Evolutionary conservation across 1,140 invertebrate species (phyloP), one percentile per base, ranked within the genome.

Genomic region (Archivesica marissinica): DNA sequence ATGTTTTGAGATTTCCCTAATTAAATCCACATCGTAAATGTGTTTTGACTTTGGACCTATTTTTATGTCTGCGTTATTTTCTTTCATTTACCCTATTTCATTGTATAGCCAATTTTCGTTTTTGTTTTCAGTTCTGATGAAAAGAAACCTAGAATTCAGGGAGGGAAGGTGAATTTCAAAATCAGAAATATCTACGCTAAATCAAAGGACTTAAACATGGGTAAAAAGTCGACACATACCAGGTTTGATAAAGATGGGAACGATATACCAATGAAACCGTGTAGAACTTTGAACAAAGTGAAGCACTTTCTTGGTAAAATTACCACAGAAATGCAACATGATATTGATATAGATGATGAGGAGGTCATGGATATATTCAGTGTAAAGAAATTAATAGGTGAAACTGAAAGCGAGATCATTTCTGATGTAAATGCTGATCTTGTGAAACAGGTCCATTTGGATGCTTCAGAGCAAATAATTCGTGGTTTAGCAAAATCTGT

Each of bases 191-290:
- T 89, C 7, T 80, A 86, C n/a, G 47, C 87, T 44, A 61, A 75
- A n/a, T 87, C 85, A n/a, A 56, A 88, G 56, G 52, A 86, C 41
- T 64, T 93, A 30, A 90, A 92, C 68, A 81, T 91, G 76, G 88
- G 89, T 17, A 88, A 88, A 52, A 87, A 88, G 35, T 70, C 85
- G 6, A 41, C 47, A 11, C 91, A 92, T 64, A 82, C 89, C 6
- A 87, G 61, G 59, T 91, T 89, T 88, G 91, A 91, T 70, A 87
- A 90, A 66, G 89, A 90, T 66, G 90, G 90, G 47, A 89, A 89
- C 54, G 47, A 79, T 23, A 74, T 89, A 33, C 44, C 72, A 39
- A 44, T 61, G 9, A 80, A 72, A 38, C 56, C 75, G 30, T 89
- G 88, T 70, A 89, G 88, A 89, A 72, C 76, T 0, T 59, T 91